A percentile compares a stretch with the other conserved stretches of the same genome.
These are phyloP conservation scores for Drosophila bifasciata DNA, from an alignment of 1,140 invertebrate species.

Conservation along the genomic window DNA sequence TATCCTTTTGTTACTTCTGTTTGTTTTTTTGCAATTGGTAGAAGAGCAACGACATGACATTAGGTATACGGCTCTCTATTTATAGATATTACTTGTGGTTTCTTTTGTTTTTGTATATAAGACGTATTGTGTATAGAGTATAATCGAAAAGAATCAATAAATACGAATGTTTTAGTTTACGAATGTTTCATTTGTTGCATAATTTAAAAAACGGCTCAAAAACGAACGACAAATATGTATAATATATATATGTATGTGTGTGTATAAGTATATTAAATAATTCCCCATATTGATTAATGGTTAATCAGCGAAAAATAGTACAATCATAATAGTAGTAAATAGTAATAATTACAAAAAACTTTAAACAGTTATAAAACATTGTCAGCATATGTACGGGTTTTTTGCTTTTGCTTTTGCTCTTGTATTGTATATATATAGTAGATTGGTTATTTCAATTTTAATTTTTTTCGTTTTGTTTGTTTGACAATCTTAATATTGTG, in stretches of 20 bases:
- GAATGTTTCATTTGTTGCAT: slow-evolving; percentile 63
- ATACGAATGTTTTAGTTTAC: slow-evolving; percentile 80
- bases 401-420: slow-evolving; percentile 32
- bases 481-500: slow-evolving; percentile 38
- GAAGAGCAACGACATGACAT: slow-evolving; percentile 38
- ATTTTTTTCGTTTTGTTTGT: slow-evolving; percentile 19
- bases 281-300: slow-evolving; percentile 62
- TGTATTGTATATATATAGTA: slow-evolving; percentile 36
- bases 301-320: slow-evolving; percentile 74
- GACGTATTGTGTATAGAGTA: slow-evolving; percentile 56
- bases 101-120: slow-evolving; percentile 34
- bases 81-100: slow-evolving; percentile 47
- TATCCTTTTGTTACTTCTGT: slow-evolving; percentile 31
- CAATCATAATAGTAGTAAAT: slow-evolving; percentile 74
- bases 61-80: slow-evolving; percentile 40
- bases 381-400: slow-evolving; percentile 34
- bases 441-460: slow-evolving; percentile 38
- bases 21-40: slow-evolving; percentile 19
- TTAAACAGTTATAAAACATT: slow-evolving; percentile 73
- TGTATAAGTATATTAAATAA: slow-evolving; percentile 26
- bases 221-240: slow-evolving; percentile 75
- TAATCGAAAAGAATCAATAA: slow-evolving; percentile 71
- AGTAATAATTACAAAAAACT: slow-evolving; percentile 79
- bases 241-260: slow-evolving; percentile 54
- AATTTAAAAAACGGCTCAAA: slow-evolving; percentile 74